Conservation (phyloP, 2,797 vertebrate genomes). For the Remorina albescens region DNA sequence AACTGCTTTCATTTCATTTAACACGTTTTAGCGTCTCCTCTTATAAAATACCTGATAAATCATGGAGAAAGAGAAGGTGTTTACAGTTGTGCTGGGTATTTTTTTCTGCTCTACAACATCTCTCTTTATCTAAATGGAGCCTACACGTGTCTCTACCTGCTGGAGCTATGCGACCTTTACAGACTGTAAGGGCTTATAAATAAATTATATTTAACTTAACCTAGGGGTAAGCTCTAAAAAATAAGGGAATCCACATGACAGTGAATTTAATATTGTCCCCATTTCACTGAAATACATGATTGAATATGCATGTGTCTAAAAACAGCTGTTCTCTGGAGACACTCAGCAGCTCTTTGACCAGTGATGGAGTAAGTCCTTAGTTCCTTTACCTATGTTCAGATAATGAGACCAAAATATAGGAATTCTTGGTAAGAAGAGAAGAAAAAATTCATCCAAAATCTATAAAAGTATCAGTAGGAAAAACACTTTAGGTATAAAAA, state of each 20-base stretch:
- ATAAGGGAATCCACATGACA: background rate
- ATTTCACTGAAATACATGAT: background rate
- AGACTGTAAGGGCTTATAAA: background rate
- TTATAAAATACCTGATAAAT: background rate
- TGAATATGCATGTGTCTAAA: background rate
- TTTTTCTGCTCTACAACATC: too few relatives aligned
- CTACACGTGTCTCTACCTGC: too few relatives aligned
- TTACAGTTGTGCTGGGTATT: too few relatives aligned
- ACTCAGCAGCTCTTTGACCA: background rate
- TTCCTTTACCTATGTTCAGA: background rate
- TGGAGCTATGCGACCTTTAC: background rate
- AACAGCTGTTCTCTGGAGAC: constrained; percentile 11
- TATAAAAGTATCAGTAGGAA: background rate
- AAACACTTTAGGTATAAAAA: background rate
- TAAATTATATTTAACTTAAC: background rate
- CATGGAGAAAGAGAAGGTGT: background rate
- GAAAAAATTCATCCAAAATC: too few relatives aligned
- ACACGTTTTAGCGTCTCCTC: background rate
- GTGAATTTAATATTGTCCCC: background rate
- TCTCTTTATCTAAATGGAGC: too few relatives aligned
- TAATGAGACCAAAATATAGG: background rate
- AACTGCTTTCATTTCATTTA: background rate
- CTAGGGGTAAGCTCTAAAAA: background rate
- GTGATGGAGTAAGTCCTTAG: background rate
- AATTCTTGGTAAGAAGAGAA: background rate